A percentile compares a stretch with the other conserved stretches of the same genome.
Conservation (phyloP, 2,113 vertebrate genomes). For the Mastomys natalensis region DNA sequence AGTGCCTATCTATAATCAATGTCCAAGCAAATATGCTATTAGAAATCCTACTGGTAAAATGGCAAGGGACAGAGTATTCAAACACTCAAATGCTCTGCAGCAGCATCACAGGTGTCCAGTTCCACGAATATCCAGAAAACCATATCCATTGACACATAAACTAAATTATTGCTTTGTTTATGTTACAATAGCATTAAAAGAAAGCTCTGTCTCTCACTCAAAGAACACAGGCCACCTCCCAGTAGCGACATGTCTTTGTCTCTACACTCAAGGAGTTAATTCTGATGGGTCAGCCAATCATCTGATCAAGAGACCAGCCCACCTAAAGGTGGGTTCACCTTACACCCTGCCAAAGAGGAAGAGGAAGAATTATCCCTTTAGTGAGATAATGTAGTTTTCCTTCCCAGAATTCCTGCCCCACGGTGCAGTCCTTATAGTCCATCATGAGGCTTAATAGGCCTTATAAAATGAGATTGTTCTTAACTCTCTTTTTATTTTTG, state of each 20-base stretch:
- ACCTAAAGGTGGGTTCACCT: not conserved
- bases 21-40: not conserved
- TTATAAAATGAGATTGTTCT: not conserved
- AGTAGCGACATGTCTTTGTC: not conserved
- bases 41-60: not conserved
- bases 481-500: not conserved
- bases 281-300: not conserved
- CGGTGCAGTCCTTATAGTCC: not conserved
- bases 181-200: not conserved
- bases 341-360: not conserved
- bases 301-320: not conserved
- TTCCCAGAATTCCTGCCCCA: not conserved
- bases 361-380: not conserved
- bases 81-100: not conserved
- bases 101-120: not conserved
- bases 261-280: not conserved
- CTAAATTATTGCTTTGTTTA: not conserved
- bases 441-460: not conserved
- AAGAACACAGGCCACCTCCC: not conserved
- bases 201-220: not conserved
- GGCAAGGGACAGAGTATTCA: not conserved
- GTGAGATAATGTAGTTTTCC: not conserved
- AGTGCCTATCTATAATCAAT: not conserved
- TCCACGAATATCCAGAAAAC: not conserved
- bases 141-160: not conserved